A percentile compares a stretch with the other conserved stretches of the same genome.
Conservation (phyloP, 2,888 invertebrate genomes). For the Lithophane leautieri region DNA sequence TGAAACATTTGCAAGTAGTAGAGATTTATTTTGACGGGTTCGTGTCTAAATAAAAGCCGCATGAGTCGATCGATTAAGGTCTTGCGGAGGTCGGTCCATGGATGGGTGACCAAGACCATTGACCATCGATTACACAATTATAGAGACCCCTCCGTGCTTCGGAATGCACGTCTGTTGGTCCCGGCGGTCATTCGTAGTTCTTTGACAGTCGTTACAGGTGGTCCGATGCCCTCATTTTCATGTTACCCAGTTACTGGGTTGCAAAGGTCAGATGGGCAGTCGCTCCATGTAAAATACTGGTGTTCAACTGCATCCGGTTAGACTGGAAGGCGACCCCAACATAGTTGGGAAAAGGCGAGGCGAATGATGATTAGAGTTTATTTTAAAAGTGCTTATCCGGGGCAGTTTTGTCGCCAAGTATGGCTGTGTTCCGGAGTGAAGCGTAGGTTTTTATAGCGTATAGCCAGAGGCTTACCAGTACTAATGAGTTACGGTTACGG, state of each 20-base stretch:
- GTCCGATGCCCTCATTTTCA: background rate
- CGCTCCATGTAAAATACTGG: background rate
- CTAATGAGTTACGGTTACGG: too few relatives aligned
- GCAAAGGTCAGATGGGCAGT: background rate
- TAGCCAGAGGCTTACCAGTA: too few relatives aligned
- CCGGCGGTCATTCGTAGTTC: background rate
- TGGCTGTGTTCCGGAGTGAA: too few relatives aligned
- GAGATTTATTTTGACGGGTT: background rate
- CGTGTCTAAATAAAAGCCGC: background rate
- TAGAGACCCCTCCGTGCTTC: background rate
- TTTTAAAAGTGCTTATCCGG: too few relatives aligned
- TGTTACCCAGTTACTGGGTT: background rate
- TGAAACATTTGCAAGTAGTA: background rate
- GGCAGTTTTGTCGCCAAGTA: too few relatives aligned
- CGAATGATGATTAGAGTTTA: background rate
- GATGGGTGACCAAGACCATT: background rate
- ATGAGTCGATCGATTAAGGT: background rate
- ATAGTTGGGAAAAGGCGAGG: too few relatives aligned
- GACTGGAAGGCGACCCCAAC: background rate
- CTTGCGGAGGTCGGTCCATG: background rate
- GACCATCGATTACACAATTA: too few relatives aligned
- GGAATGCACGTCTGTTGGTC: background rate
- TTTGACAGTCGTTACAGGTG: background rate
- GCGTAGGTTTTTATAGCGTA: too few relatives aligned
- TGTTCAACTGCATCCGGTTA: background rate